Evolutionary conservation across 2,797 vertebrate genomes (phyloP).

Genomic region (Poeciliopsis gracilis): DNA sequence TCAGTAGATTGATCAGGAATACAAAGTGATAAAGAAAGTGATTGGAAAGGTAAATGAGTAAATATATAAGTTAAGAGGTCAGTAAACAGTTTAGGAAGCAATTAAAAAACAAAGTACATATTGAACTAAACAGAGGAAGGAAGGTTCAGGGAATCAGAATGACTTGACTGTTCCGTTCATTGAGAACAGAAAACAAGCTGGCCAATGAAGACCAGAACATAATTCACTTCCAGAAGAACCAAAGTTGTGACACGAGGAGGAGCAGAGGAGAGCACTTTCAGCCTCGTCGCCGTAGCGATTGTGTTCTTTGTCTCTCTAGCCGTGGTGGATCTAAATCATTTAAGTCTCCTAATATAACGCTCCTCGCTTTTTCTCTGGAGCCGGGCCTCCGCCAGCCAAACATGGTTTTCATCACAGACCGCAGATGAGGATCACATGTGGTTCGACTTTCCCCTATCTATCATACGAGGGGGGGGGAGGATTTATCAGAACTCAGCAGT

Average conservation of each 20-base stretch:
- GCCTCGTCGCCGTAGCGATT: conserved; percentile 6
- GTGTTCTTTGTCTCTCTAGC: conserved; percentile 26
- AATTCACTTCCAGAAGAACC: neutral
- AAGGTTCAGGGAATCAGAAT: neutral
- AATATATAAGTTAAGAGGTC: neutral
- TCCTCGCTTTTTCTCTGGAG: conserved; percentile 3
- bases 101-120: neutral
- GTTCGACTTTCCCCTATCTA: conserved; percentile 46
- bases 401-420: conserved; percentile 61
- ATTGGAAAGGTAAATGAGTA: neutral
- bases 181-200: neutral
- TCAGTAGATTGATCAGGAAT: too few species aligned
- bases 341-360: conserved; percentile 26
- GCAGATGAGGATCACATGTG: conserved; percentile 59
- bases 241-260: neutral
- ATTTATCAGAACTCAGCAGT: conserved; percentile 36
- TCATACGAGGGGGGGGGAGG: conserved; percentile 9
- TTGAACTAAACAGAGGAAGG: neutral
- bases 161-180: neutral
- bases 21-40: neutral
- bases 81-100: neutral
- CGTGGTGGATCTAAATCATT: conserved; percentile 21
- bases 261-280: neutral
- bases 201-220: neutral
- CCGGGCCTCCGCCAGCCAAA: conserved; percentile 23